Evolutionary conservation across 92 coral and sea anemone genomes (phyloP).

Genomic region (Metridium senile): DNA sequence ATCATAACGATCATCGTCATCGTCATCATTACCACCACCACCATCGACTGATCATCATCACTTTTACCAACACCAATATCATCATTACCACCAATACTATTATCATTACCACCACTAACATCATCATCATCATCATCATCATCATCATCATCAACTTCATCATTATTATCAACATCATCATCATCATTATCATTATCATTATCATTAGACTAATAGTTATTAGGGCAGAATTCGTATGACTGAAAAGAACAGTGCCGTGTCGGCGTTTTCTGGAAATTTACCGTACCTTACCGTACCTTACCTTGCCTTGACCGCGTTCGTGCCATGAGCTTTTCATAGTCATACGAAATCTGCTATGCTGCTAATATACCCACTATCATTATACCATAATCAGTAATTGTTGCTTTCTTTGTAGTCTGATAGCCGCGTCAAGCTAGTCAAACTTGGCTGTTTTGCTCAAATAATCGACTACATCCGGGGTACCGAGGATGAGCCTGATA

Average conservation of each 20-base stretch:
- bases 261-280: no score
- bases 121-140: not conserved
- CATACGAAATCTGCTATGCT: no score
- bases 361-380: not conserved
- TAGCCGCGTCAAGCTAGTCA: slow-evolving; percentile 69
- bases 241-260: no score
- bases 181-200: no score
- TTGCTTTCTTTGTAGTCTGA: slow-evolving; percentile 37
- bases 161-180: no score
- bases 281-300: no score
- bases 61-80: not conserved
- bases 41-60: not conserved
- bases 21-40: not conserved
- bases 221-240: no score
- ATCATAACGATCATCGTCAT: not conserved
- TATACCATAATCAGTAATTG: not conserved
- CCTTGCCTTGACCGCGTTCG: no score
- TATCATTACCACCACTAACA: not conserved
- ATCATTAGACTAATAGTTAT: no score
- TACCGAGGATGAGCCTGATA: slow-evolving; percentile 61
- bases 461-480: slow-evolving; percentile 83
- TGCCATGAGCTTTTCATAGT: no score
- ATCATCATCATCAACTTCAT: no score
- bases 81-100: not conserved
- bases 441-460: slow-evolving; percentile 72